These are phyloP conservation scores for Coenobita brevimanus DNA, from an alignment of 1,140 invertebrate genomes.

Conservation along the genomic window DNA sequence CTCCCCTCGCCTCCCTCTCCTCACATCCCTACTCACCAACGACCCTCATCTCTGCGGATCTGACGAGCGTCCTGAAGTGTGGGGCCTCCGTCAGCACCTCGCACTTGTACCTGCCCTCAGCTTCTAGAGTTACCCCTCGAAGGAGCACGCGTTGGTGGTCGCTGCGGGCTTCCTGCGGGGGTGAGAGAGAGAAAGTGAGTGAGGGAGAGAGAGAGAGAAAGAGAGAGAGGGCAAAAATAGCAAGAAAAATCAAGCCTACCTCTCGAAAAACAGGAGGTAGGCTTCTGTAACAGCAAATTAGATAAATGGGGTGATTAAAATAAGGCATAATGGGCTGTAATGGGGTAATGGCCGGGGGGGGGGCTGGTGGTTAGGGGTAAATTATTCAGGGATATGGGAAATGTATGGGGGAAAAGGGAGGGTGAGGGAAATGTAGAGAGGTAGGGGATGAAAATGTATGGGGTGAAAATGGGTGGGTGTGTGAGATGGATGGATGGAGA, in stretches of 20 bases:
- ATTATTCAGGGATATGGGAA: too few species aligned
- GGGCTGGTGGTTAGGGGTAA: too few species aligned
- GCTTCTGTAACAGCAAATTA: too few species aligned
- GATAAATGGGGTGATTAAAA: too few species aligned
- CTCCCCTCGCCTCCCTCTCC: neutral
- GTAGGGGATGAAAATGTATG: neutral
- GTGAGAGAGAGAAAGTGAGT: neutral
- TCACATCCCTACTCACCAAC: conserved; percentile 81
- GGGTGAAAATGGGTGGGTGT: neutral
- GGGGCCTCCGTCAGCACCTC: conserved; percentile 88
- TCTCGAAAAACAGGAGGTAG: too few species aligned
- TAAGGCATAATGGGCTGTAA: too few species aligned
- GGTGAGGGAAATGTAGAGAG: neutral
- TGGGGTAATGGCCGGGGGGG: too few species aligned
- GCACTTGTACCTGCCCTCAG: conserved; percentile 87
- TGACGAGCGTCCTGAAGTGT: conserved; percentile 81
- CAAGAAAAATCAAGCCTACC: too few species aligned
- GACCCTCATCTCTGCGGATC: conserved; percentile 80
- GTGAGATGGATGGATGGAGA: too few species aligned
- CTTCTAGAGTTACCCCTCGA: conserved; percentile 80
- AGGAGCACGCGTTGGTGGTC: conserved; percentile 81
- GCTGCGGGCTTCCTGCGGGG: conserved; percentile 16
- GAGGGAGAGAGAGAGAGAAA: neutral
- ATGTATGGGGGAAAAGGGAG: neutral
- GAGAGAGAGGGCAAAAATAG: neutral